Evolutionary conservation across 1,140 invertebrate species (phyloP), one percentile per base, ranked within the genome.

Genomic region (Maniola jurtina): DNA sequence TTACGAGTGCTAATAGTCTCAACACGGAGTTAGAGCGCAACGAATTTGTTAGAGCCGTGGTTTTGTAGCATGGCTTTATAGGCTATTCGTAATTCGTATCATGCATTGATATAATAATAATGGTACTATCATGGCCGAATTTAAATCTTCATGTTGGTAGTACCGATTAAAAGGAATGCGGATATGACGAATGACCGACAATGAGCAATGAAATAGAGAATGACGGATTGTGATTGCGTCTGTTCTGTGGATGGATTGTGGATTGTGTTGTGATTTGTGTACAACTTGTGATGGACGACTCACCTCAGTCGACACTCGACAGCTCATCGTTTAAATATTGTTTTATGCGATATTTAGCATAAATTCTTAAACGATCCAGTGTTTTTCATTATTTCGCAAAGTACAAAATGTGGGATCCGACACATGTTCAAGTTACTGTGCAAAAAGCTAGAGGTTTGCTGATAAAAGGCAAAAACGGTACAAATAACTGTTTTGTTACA

Each of bases 401-500:
- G 16, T 25, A 25, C 59, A 79, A 76, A 60, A 96, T 96, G 95
- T 96, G 95, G 95, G 95, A 95, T 86, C 95, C 95, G 72, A 96
- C 95, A 66, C 95, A 96, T 90, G 95, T 96, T 57, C 95, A 96
- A 93, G 95, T 96, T 69, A 95, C 95, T 88, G 95, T 96, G 79
- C 94, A 96, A 87, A 93, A 92, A 84, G 95, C 95, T 50, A 93
- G 92, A 76, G 94, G 93, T 71, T 87, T 96, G 54, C 77, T 96
- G 35, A 94, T 94, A 38, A 97, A 97, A 93, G 96, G 96, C 75
- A 97, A 97, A 93, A 95, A 97, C 91, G 96, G 96, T 78, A 97
- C 96, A 75, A 98, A 98, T 93, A 97, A 98, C 92, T 97, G 96
- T 80, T 98, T 98, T 93, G 97, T 98, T 78, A 98, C 97, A 60